Conservation (phyloP, 2,113 vertebrate genomes). For the Pristiophorus japonicus region DNA sequence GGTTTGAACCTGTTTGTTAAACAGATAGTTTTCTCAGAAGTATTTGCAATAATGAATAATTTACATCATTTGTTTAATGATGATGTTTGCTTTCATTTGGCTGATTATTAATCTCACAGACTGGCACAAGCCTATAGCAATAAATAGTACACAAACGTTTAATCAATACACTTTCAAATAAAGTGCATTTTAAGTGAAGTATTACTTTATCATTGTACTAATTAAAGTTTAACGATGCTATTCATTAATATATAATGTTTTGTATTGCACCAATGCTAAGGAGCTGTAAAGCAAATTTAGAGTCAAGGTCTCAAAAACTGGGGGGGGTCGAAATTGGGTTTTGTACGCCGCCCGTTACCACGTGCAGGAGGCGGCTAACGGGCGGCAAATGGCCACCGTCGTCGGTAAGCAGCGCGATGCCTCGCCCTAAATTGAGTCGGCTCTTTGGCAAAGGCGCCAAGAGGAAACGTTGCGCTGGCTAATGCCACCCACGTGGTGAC, state of each 20-base stretch:
- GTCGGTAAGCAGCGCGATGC: no score
- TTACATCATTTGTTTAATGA: background rate
- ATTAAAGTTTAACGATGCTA: background rate
- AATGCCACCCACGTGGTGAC: no score
- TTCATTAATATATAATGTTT: background rate
- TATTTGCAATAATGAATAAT: background rate
- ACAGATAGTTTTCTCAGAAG: background rate
- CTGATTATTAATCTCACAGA: background rate
- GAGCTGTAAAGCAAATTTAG: background rate
- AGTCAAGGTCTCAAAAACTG: background rate
- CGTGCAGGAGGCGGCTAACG: no score
- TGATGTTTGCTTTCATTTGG: background rate
- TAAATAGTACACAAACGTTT: background rate
- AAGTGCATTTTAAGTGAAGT: background rate
- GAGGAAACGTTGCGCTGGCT: no score
- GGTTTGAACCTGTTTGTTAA: background rate
- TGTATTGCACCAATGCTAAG: background rate
- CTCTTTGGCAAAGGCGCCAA: no score
- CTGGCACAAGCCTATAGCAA: background rate
- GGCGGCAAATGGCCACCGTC: no score
- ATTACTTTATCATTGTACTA: background rate
- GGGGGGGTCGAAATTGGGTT: no score
- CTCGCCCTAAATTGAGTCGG: no score
- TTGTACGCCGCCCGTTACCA: no score
- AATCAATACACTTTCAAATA: background rate